Base-by-base conservation (phyloP, 2,888 invertebrate genomes). In the Spodoptera exigua region DNA sequence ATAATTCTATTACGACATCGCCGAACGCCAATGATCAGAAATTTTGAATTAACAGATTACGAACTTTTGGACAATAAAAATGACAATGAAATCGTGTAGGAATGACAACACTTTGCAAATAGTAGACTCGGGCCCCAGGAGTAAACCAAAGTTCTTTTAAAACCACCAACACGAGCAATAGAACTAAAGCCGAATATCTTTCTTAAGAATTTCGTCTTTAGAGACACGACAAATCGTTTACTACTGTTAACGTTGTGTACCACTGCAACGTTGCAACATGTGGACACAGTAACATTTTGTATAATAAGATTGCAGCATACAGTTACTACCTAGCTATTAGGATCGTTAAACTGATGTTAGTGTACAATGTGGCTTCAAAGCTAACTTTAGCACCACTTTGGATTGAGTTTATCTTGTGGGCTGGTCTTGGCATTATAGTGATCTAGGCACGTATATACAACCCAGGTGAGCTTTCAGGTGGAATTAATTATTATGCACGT, bases 371-470 rank as follows among this genome's bases (percentile, higher is more conserved):
- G 41, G 59, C 45, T 43, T 51, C 49, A 60, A 70, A 72, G 72
- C 68, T 60, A 66, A 72, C 67, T 66, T 60, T 44, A 43, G 36
- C 10, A 35, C 52, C 40, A 58, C 72, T 60, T 34, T 51, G 21
- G 51, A 69, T 66, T 51, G 34, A 66, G 73, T 69, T 66, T 69
- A 66, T 66, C 68, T 71, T 60, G 73, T 52, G 54, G 34, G 65
- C n/a, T 58, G 39, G 45, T 51, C 60, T 54, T 44, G 51, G 34
- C 18, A 44, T 27, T 13, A 21, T 34, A 39, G 32, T 51, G 36
- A 13, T 34, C 17, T 56, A 51, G 46, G 39, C 57, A 40, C 35
- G 13, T 45, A 27, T 44, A 21, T 16, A 37, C 11, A 5, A 59
- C 46, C 59, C 59, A 54, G 40, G 57, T 45, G 37, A 51, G 39